Evolutionary conservation across 1,140 invertebrate species (phyloP), one percentile per base, ranked within the genome.

Genomic region (Pseudomyrmex cubaensis): DNA sequence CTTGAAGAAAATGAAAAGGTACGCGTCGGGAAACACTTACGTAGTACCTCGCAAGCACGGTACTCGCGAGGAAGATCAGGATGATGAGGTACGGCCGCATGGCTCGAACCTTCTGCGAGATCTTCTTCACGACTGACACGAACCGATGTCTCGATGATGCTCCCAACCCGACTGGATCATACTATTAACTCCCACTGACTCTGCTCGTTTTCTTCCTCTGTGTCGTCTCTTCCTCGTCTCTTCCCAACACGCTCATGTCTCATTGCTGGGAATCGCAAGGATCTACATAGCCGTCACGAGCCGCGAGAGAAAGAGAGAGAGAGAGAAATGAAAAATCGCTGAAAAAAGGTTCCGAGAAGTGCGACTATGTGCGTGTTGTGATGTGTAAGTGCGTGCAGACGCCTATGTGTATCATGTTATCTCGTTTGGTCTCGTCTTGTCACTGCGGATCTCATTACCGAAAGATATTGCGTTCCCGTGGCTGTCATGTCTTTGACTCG

Each of bases 331-430:
- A 35, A 35, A 35, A 52, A 78, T 74, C 61, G 75, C 76, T 70
- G 82, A 85, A 82, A 74, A 78, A 57, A 76, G 77, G 69, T 89
- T 90, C 88, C 59, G 54, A 73, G 85, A 88, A 88, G 56, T 66
- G 22, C 17, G 70, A 57, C 54, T 61, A 74, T 84, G 61, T 84
- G 73, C 83, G 83, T 83, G 83, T 83, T 17, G 52, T 82, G 63
- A 89, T 80, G 17, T 80, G 17, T 85, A 80, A 85, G 46, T 89
- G 72, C 59, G 83, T 89, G 44, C 44, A 59, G 52, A 85, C 35
- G 62, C 52, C 69, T 77, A 46, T 75, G 61, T 80, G 57, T 77
- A 56, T 82, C 66, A 69, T 25, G 77, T 75, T 88, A 88, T 88
- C 86, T 85, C 66, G 3, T 63, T 76, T 84, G 54, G 69, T 77